phyloP scores from a whole-genome alignment of 2,888 invertebrate species.

The Drosophila phalerata region DNA sequence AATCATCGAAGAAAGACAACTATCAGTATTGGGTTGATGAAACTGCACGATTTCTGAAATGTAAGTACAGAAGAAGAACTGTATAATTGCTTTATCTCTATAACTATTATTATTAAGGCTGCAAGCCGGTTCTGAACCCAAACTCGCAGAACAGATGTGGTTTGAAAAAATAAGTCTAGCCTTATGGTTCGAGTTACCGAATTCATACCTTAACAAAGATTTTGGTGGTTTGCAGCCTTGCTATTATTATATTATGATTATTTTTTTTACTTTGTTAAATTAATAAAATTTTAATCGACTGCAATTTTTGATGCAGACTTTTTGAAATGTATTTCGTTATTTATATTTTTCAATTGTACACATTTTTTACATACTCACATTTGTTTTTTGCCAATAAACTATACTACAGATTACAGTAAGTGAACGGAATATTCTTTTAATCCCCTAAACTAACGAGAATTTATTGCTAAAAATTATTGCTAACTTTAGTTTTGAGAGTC shows the following conservation, averaged over 20 bases:
- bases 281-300: background rate
- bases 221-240: no score
- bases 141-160: no score
- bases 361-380: constrained; percentile 33
- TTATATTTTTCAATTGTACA: constrained; percentile 13
- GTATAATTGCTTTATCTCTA: no score
- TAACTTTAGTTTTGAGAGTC: background rate
- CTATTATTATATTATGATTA: no score
- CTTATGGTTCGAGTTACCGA: no score
- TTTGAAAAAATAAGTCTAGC: no score
- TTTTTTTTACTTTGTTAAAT: background rate
- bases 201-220: no score
- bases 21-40: constrained; percentile 92
- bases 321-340: background rate
- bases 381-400: constrained; percentile 47
- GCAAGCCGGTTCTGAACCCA: no score
- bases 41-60: constrained; percentile 91
- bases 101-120: background rate
- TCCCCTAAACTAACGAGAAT: background rate
- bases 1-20: constrained; percentile 88
- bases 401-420: constrained; percentile 70
- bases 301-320: background rate
- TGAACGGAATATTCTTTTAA: constrained; percentile 26
- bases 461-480: constrained; percentile 32
- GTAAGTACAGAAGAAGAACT: constrained; percentile 86